Base-by-base conservation (phyloP, 2,797 vertebrate genomes). In the Sebastes aleutianus region DNA sequence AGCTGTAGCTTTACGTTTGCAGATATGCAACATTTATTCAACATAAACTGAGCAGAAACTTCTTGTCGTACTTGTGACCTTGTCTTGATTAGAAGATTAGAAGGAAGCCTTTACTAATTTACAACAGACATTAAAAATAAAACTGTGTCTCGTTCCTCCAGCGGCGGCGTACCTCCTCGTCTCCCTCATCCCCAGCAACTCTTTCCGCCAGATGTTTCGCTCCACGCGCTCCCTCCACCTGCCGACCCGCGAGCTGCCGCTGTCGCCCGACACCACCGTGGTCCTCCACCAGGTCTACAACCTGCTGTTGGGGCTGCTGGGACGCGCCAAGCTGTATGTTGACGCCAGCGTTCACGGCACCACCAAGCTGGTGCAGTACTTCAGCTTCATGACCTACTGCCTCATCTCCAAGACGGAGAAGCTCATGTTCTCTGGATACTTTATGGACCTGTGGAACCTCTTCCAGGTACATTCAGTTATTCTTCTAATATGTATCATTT, bases 311-410 rank as follows among this genome's bases (percentile, higher is more conserved):
- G 97, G 97, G 67, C 97, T 99, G 78, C 96, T 99, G 93, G 97
- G 97, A 3, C 96, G 98, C 73, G 98, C 98, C 87, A 99, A 99
- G 92, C 97, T 99, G 10, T 99, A 99, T 36, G 98, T 99, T 61
- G 98, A 99, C 80, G 98, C 98, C 88, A 97, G 97, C 70, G 97
- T 99, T 29, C 98, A 99, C 4, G 98, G 98, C 78, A 99, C 98
- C 89, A 99, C 98, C 83, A 99, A 99, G 89, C 97, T 99, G 85
- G 98, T 99, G 79, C 98, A 99, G 93, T 99, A 98, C 94, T 99
- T 99, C 95, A 99, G 98, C 95, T 99, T 99, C 94, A 99, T 99
- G 97, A 99, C 98, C 31, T 99, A 99, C 95, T 99, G 98, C 94
- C 96, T 99, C 94, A 99, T 99, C 95, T 99, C 98, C 90, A 99